Conservation (phyloP, 2,113 vertebrate genomes). For the Petromus typicus region DNA sequence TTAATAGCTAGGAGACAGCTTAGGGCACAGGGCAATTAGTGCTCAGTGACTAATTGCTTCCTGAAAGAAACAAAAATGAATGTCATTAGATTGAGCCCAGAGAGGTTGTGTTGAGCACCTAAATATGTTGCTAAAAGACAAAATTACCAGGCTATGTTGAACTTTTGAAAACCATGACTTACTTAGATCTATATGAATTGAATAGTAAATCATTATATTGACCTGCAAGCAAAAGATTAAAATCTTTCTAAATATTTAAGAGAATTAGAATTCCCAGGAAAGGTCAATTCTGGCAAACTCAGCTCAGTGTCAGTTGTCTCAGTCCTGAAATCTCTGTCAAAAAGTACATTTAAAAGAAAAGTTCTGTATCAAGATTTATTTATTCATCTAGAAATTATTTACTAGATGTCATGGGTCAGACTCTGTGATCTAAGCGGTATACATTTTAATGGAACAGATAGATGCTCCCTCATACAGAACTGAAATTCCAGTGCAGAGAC, state of each 20-base stretch:
- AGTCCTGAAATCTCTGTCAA: background rate
- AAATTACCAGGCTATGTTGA: background rate
- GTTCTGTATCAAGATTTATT: background rate
- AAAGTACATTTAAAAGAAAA: background rate
- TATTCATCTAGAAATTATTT: conserved; percentile 7
- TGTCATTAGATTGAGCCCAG: background rate
- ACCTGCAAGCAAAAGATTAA: background rate
- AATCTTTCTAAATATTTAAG: background rate
- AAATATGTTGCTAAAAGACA: background rate
- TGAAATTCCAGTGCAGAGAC: conserved; percentile 7
- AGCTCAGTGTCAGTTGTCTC: background rate
- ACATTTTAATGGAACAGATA: conserved; percentile 43
- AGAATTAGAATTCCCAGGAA: conserved; percentile 7
- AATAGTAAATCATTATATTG: conserved; percentile 7
- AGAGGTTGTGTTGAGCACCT: background rate
- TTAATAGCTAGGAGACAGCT: background rate
- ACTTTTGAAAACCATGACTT: background rate
- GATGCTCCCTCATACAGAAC: background rate
- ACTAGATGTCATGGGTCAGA: background rate
- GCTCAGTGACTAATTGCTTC: conserved; percentile 7
- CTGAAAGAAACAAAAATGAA: background rate
- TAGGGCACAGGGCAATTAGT: conserved; percentile 1
- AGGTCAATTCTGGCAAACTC: background rate
- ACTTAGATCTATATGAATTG: background rate
- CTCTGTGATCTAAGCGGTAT: background rate